Evolutionary conservation across 2,888 invertebrate genomes (phyloP).

Genomic region (Orthosia gracilis): DNA sequence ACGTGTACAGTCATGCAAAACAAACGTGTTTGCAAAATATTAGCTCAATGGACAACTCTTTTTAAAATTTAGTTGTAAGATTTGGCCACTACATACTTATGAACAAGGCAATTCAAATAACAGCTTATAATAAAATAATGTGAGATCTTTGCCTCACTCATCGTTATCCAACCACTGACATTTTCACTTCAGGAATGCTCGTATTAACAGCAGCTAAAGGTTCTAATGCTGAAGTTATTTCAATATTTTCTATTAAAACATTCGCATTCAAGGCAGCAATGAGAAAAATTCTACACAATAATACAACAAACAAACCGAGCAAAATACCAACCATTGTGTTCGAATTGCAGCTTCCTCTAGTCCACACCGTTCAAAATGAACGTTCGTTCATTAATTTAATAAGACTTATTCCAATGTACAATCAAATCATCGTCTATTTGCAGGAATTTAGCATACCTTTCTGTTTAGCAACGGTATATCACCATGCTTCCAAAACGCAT

Average conservation of each 20-base stretch:
- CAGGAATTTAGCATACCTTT: constrained; percentile 73
- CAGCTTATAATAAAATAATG: too few species aligned
- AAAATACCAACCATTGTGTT: constrained; percentile 10
- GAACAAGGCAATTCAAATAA: too few species aligned
- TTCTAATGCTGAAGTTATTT: not conserved
- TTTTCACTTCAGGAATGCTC: not conserved
- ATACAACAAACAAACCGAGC: not conserved
- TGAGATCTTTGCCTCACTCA: not conserved
- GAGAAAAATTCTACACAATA: not conserved
- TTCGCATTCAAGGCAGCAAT: not conserved
- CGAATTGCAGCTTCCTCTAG: constrained; percentile 4
- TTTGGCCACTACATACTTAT: too few species aligned
- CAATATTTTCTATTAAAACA: not conserved
- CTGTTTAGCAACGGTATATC: constrained; percentile 82
- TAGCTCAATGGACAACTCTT: too few species aligned
- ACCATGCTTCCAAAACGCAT: constrained; percentile 73
- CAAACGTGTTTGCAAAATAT: too few species aligned
- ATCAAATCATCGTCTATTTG: not conserved
- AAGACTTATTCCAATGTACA: not conserved
- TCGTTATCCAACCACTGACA: not conserved
- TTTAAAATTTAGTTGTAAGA: too few species aligned
- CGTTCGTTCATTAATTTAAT: not conserved
- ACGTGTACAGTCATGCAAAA: too few species aligned
- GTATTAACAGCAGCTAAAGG: not conserved
- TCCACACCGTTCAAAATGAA: not conserved